A percentile compares a stretch with the other conserved stretches of the same genome.
Conservation (phyloP, 2,888 invertebrate species). For the Conistra vaccinii region DNA sequence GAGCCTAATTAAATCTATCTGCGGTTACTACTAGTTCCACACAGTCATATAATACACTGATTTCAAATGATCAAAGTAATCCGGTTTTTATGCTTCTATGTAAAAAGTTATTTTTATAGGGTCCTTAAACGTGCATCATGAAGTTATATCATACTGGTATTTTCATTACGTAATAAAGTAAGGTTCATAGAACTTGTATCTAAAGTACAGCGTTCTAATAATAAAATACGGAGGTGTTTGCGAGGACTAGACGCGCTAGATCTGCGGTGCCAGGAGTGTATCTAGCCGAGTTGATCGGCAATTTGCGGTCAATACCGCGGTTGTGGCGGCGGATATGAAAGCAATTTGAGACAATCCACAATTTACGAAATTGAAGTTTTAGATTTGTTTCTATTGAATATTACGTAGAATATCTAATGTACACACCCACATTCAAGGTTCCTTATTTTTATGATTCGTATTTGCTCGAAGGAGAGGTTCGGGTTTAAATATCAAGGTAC, state of each 20-base stretch:
- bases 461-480: not conserved
- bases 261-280: constrained; percentile 53
- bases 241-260: constrained; percentile 50
- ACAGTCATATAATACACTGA: not conserved
- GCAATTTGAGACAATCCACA: constrained; percentile 73
- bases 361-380: constrained; percentile 54
- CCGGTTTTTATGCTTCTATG: constrained; percentile 16
- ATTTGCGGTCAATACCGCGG: constrained; percentile 76
- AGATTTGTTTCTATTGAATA: constrained; percentile 32
- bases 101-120: constrained; percentile 31
- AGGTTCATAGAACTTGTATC: constrained; percentile 64
- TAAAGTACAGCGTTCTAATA: constrained; percentile 63
- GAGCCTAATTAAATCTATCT: not conserved
- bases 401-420: constrained; percentile 4
- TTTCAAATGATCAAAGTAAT: constrained; percentile 16
- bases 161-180: constrained; percentile 62
- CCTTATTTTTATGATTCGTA: not conserved
- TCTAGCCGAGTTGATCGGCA: constrained; percentile 67
- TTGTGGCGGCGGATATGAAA: constrained; percentile 76
- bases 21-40: not conserved
- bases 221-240: constrained; percentile 63
- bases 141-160: constrained; percentile 56
- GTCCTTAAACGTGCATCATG: constrained; percentile 44
- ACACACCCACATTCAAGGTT: not conserved
- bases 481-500: not conserved